Conservation (phyloP, 2,113 vertebrate species). For the Hydrochoerus hydrochaeris region DNA sequence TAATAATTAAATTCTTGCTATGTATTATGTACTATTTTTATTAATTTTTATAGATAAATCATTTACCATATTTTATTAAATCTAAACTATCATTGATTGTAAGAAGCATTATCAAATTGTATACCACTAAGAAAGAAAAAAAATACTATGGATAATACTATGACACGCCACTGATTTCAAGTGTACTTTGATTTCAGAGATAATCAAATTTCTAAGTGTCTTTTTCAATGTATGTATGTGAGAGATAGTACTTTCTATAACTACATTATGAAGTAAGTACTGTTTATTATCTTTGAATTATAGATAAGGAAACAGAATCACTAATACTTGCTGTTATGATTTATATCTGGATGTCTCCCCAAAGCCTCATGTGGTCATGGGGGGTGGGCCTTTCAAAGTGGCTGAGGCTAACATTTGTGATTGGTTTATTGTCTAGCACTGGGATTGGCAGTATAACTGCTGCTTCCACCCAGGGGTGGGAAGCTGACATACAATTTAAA, state of each 20-base stretch:
- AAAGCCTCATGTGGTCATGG: too few relatives aligned
- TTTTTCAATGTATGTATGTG: not conserved
- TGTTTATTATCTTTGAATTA: not conserved
- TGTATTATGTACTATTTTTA: not conserved
- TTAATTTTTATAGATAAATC: conserved; percentile 11
- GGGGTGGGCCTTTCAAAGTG: too few relatives aligned
- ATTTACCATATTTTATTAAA: not conserved
- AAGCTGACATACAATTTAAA: too few relatives aligned
- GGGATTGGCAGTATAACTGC: too few relatives aligned
- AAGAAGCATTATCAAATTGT: not conserved
- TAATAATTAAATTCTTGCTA: not conserved
- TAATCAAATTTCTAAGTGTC: not conserved
- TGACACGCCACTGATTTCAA: not conserved
- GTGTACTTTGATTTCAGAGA: not conserved
- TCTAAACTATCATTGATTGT: not conserved
- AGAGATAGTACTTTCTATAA: not conserved
- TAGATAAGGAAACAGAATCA: not conserved
- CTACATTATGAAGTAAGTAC: not conserved
- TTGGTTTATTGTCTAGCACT: too few relatives aligned
- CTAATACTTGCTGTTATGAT: too few relatives aligned
- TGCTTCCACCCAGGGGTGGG: too few relatives aligned
- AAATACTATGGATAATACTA: not conserved
- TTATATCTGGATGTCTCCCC: too few relatives aligned
- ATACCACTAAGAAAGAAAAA: not conserved
- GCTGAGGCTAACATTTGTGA: too few relatives aligned